Conservation (phyloP, 2,888 invertebrate genomes). For the Callimorpha dominula region DNA sequence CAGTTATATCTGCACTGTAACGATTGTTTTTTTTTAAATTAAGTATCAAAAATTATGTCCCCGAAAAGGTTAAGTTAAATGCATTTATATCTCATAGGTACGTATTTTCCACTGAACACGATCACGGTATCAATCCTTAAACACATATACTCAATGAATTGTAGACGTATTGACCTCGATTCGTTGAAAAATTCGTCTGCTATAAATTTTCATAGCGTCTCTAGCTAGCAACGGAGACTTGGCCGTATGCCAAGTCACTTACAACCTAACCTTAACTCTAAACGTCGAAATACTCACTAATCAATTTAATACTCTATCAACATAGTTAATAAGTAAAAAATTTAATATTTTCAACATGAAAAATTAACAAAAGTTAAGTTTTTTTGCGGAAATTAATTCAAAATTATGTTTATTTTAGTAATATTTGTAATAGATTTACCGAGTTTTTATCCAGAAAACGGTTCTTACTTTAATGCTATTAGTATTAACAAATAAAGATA, state of each 20-base stretch:
- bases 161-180: constrained; percentile 47
- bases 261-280: constrained; percentile 37
- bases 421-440: background rate
- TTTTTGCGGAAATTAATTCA: background rate
- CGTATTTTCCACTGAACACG: background rate
- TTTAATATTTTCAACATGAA: constrained; percentile 7
- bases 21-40: no score
- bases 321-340: constrained; percentile 35
- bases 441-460: background rate
- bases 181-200: constrained; percentile 50
- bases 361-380: background rate
- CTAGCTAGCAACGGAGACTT: constrained; percentile 40
- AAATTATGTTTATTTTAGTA: background rate
- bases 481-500: no score
- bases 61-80: background rate
- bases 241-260: constrained; percentile 57
- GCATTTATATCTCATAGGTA: background rate
- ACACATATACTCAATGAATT: background rate
- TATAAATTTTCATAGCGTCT: constrained; percentile 55
- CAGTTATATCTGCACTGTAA: background rate
- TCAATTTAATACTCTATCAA: constrained; percentile 41
- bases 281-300: constrained; percentile 41
- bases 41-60: no score
- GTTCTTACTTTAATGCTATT: no score
- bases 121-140: background rate